These are phyloP conservation scores for Podarcis muralis DNA, from an alignment of 2,113 vertebrate species.

Conservation along the genomic window DNA sequence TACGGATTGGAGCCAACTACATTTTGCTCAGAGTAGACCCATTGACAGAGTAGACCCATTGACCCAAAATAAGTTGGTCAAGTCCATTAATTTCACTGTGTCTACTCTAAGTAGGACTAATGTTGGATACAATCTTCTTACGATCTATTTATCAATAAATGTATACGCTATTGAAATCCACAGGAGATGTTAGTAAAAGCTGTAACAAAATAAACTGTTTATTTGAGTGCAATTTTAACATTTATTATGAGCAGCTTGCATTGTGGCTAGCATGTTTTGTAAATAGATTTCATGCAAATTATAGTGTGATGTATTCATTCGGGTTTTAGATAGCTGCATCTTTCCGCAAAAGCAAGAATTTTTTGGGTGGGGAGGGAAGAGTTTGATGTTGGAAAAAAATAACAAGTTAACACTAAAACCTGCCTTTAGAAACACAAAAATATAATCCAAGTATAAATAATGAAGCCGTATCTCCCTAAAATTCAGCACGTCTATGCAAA, in stretches of 20 bases:
- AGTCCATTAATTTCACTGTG: no score
- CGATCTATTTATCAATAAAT: slow-evolving; percentile 25
- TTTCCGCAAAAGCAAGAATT: not conserved
- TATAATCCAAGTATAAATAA: not conserved
- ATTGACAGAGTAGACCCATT: no score
- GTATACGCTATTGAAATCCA: not conserved
- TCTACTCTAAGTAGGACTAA: no score
- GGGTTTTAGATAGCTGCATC: not conserved
- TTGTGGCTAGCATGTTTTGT: not conserved
- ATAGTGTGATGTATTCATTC: not conserved
- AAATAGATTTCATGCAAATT: not conserved
- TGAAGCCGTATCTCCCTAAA: not conserved
- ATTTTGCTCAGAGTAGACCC: no score
- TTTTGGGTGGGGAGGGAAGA: not conserved
- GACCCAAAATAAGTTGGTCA: no score
- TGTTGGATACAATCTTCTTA: not conserved
- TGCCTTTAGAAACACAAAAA: not conserved
- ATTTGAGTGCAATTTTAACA: no score
- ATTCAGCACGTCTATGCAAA: no score
- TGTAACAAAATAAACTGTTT: no score
- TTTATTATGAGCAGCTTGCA: no score
- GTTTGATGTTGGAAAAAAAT: accelerated
- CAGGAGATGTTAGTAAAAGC: no score
- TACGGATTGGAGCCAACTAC: not conserved
- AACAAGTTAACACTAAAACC: not conserved